These are phyloP conservation scores for Babylonia areolata DNA, from an alignment of 1,140 invertebrate genomes.

Conservation along the genomic window DNA sequence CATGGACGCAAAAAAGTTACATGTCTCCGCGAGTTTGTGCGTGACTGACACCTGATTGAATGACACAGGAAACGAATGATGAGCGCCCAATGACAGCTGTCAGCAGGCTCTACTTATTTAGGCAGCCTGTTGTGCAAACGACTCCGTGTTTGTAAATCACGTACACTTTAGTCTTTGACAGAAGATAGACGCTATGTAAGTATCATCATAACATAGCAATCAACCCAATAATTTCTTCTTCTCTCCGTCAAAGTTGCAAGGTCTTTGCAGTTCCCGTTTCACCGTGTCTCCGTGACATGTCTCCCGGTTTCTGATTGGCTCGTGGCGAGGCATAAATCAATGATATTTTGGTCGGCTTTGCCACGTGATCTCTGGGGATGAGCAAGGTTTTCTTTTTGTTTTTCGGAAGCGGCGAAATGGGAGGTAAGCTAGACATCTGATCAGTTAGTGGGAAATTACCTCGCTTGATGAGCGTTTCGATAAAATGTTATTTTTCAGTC, in stretches of 20 bases:
- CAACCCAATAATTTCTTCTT: no score
- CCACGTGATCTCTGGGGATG: background rate
- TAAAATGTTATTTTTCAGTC: background rate
- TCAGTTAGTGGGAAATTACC: background rate
- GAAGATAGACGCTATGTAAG: no score
- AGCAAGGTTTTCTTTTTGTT: background rate
- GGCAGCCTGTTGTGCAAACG: no score
- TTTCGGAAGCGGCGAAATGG: background rate
- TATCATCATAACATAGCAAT: background rate
- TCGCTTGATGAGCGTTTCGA: background rate
- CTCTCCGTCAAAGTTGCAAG: background rate
- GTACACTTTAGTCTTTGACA: no score
- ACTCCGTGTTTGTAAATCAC: background rate
- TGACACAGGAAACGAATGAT: no score
- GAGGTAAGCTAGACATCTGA: background rate
- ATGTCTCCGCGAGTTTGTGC: no score
- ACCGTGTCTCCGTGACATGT: background rate
- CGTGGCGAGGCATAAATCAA: background rate
- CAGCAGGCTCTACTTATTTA: no score
- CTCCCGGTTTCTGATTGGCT: background rate
- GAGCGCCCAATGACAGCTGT: no score
- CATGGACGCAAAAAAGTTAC: no score
- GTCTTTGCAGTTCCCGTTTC: background rate
- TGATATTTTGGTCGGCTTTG: background rate
- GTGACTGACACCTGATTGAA: no score